Evolutionary conservation across 2,888 invertebrate genomes (phyloP).

Genomic region (Pseudococcus viburni): DNA sequence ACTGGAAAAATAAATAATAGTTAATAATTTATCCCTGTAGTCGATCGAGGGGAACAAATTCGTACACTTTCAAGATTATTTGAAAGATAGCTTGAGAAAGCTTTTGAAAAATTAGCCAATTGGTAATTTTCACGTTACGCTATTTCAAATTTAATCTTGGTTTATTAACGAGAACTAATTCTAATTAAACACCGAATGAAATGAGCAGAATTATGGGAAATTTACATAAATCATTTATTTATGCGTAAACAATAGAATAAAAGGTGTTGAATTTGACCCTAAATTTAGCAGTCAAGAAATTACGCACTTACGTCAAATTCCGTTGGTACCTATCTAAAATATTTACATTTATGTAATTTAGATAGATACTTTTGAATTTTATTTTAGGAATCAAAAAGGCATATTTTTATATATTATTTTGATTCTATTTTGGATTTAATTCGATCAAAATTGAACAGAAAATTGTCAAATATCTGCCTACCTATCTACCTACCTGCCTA

Average conservation of each 20-base stretch:
- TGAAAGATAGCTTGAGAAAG: not conserved
- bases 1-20: not conserved
- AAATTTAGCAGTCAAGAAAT: not conserved
- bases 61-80: not conserved
- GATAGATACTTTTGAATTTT: not conserved
- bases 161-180: conserved; percentile 33
- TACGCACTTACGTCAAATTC: not conserved
- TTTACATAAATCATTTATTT: conserved; percentile 56
- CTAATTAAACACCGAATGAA: not conserved
- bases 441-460: not conserved
- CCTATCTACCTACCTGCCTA: not conserved
- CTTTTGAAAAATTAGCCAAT: conserved; percentile 18
- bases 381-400: not conserved
- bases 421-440: not conserved
- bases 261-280: conserved; percentile 28
- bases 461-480: not conserved
- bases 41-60: not conserved
- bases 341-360: not conserved
- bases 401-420: not conserved
- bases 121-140: not conserved
- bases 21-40: not conserved
- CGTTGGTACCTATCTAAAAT: not conserved
- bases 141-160: conserved; percentile 24
- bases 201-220: not conserved
- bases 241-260: not conserved